phyloP scores from a whole-genome alignment of 1,140 invertebrate genomes.

The Penaeus indicus region DNA sequence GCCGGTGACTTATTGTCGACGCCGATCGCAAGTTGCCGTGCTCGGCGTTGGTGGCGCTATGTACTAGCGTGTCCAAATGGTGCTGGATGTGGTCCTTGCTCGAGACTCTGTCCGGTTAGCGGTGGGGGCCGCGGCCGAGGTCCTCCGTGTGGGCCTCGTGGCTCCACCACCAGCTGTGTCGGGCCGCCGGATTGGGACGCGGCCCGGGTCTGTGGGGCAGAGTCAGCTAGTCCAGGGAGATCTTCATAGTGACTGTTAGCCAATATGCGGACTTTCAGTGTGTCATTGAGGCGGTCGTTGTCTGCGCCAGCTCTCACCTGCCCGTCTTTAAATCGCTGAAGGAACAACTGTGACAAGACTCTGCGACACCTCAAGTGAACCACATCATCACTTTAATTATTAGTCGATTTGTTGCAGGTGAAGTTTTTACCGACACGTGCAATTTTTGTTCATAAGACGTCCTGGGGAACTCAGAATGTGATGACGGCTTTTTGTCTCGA shows the following conservation, averaged over 20 bases:
- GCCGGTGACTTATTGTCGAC: conserved; percentile 44
- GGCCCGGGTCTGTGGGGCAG: conserved; percentile 39
- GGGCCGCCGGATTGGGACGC: conserved; percentile 6
- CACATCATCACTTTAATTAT: too few relatives aligned
- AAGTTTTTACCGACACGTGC: too few relatives aligned
- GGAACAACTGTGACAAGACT: conserved; percentile 4
- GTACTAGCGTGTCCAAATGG: conserved; percentile 56
- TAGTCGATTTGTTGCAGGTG: too few relatives aligned
- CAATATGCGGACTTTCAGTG: conserved; percentile 50
- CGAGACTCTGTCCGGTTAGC: conserved; percentile 49
- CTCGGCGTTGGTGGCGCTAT: conserved; percentile 43
- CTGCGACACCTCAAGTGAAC: conserved; percentile 33
- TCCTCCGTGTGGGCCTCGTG: conserved; percentile 5
- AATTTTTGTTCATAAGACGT: too few relatives aligned
- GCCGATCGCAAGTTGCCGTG: conserved; percentile 19
- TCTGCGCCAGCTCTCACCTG: conserved; percentile 34
- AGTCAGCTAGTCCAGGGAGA: conserved; percentile 60
- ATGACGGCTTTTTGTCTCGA: too few relatives aligned
- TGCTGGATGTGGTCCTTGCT: conserved; percentile 62
- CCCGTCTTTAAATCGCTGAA: too few relatives aligned
- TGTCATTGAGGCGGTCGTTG: conserved; percentile 45
- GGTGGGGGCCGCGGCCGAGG: conserved; percentile 50
- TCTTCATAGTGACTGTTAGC: conserved; percentile 58
- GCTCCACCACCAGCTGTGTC: conserved; percentile 32
- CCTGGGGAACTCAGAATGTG: too few relatives aligned